Percentiles rank a stretch among this genome's conserved stretches.
These are phyloP conservation scores for Hemiprocne comata DNA, from an alignment of 2,113 vertebrate genomes.

Conservation along the genomic window DNA sequence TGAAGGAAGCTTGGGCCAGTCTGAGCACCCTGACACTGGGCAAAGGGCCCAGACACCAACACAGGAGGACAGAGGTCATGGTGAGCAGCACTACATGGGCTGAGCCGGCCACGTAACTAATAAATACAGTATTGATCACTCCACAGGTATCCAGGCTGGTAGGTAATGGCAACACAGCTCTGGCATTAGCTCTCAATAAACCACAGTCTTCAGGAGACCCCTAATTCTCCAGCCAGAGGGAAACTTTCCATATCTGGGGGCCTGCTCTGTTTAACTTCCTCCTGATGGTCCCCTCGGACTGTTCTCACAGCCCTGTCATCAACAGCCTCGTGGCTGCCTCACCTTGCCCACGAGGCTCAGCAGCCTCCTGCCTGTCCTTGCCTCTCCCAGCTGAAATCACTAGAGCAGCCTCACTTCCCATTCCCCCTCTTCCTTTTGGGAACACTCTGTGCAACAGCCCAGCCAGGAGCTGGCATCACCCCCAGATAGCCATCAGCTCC, in stretches of 20 bases:
- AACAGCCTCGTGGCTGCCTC: no score
- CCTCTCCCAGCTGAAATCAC: neutral
- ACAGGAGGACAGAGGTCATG: neutral
- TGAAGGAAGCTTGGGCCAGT: accelerated
- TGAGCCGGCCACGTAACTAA: neutral
- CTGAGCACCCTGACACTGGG: neutral
- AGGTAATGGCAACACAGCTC: neutral
- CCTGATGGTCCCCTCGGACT: neutral
- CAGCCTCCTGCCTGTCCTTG: neutral
- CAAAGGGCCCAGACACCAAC: neutral
- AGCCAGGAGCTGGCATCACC: neutral
- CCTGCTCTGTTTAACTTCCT: neutral
- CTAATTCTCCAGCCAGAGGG: accelerated
- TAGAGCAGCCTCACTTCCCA: neutral
- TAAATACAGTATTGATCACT: neutral
- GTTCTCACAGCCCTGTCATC: neutral
- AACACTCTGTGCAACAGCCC: neutral
- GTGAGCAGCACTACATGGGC: neutral
- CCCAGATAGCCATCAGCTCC: neutral
- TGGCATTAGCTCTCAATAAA: neutral
- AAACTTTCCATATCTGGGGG: neutral
- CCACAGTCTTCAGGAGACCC: neutral
- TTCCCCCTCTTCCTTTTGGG: neutral
- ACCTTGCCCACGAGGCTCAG: no score
- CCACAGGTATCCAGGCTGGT: neutral